Evolutionary conservation across 2,888 invertebrate species (phyloP).

Genomic region (Andrena chrysosceles): DNA sequence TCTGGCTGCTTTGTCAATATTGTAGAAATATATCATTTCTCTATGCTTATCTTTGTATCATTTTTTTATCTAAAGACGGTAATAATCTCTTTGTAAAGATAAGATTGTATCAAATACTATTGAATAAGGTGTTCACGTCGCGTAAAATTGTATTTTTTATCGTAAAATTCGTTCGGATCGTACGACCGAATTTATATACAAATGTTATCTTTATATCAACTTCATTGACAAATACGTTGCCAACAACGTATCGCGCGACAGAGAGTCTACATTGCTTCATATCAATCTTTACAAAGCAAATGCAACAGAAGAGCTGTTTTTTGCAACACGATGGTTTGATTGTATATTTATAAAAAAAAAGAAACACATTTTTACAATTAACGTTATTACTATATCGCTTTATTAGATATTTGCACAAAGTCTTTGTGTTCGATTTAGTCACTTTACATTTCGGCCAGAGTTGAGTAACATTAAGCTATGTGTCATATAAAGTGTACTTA

Average conservation of each 20-base stretch:
- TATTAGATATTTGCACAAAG: constrained; percentile 28
- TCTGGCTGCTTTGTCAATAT: constrained; percentile 25
- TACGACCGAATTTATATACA: constrained; percentile 6
- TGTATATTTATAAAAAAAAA: neutral
- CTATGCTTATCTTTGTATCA: constrained; percentile 6
- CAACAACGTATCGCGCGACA: neutral
- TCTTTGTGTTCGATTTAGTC: constrained; percentile 24
- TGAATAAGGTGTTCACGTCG: neutral
- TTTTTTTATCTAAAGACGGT: neutral
- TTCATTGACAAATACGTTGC: constrained; percentile 23
- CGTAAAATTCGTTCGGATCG: constrained; percentile 22
- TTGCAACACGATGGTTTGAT: neutral
- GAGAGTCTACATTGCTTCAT: neutral
- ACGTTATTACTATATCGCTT: constrained; percentile 3
- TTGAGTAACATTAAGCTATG: neutral
- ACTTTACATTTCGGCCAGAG: neutral
- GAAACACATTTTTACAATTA: neutral
- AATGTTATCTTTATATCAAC: neutral
- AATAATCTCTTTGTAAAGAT: neutral
- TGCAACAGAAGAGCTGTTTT: neutral
- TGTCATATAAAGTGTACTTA: neutral
- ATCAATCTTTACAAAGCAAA: neutral
- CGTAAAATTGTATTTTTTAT: constrained; percentile 24
- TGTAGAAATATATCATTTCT: neutral
- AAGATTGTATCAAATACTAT: constrained; percentile 3